These are phyloP conservation scores for Microchirus variegatus DNA, from an alignment of 2,797 vertebrate species.

Conservation along the genomic window DNA sequence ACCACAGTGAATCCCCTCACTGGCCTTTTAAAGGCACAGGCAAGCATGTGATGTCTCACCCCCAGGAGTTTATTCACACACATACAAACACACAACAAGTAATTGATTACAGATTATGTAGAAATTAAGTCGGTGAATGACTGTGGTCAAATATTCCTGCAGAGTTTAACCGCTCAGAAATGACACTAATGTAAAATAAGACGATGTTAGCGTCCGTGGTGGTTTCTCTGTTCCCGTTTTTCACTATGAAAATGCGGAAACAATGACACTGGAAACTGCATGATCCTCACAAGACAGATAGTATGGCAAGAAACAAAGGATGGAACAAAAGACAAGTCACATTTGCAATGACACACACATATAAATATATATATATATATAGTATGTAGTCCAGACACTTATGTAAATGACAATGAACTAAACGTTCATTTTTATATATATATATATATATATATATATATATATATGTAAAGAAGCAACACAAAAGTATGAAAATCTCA, in stretches of 20 bases:
- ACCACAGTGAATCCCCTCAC: slow-evolving; percentile 14
- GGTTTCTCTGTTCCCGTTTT: slow-evolving; percentile 46
- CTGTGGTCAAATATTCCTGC: neutral
- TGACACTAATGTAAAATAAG: neutral
- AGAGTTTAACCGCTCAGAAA: neutral
- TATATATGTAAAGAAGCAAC: no score
- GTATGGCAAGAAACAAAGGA: neutral
- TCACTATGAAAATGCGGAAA: slow-evolving; percentile 38
- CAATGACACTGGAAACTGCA: slow-evolving; percentile 11
- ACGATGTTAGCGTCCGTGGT: neutral
- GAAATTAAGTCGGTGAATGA: neutral
- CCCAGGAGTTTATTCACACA: slow-evolving; percentile 61
- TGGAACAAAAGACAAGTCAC: slow-evolving; percentile 3
- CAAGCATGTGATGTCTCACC: slow-evolving; percentile 71
- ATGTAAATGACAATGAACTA: no score
- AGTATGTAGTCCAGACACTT: neutral
- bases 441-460: no score
- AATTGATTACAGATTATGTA: neutral
- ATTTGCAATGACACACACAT: neutral
- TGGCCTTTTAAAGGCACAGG: slow-evolving; percentile 1
- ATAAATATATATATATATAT: neutral
- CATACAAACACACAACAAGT: slow-evolving; percentile 17
- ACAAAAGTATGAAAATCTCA: no score
- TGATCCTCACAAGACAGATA: slow-evolving; percentile 20
- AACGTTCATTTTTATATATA: no score